These are phyloP conservation scores for Catostomus latipinnis DNA, from an alignment of 2,797 vertebrate species.

Conservation along the genomic window DNA sequence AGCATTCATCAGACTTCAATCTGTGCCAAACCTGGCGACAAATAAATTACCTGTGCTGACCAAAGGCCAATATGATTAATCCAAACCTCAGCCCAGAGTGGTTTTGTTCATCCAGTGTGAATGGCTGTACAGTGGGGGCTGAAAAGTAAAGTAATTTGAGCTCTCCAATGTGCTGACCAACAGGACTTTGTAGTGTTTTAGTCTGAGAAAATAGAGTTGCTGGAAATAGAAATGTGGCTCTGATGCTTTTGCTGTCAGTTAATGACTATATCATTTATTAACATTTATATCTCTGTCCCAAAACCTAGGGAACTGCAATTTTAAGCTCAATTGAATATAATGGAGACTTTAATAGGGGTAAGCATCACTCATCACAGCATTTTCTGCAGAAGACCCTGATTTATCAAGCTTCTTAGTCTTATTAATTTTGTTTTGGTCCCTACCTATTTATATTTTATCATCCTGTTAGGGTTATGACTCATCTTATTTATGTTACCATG, in stretches of 20 bases:
- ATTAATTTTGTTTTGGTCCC: not conserved
- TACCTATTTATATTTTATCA: not conserved
- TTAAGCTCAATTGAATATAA: no score
- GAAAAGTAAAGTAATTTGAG: slow-evolving; percentile 59
- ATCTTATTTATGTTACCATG: not conserved
- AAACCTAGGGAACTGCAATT: not conserved
- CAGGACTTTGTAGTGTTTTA: not conserved
- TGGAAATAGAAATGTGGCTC: not conserved
- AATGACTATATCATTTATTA: slow-evolving; percentile 1
- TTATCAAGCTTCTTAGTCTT: slow-evolving; percentile 29
- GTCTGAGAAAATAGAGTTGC: not conserved
- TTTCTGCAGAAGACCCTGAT: not conserved
- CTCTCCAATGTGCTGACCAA: slow-evolving; percentile 69
- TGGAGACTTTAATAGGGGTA: no score
- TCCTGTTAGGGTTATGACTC: not conserved
- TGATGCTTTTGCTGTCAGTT: not conserved
- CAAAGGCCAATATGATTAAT: slow-evolving; percentile 37
- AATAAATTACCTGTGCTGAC: slow-evolving; percentile 51
- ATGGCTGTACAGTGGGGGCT: not conserved
- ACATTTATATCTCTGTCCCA: not conserved
- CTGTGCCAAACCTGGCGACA: slow-evolving; percentile 60
- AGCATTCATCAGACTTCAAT: slow-evolving; percentile 61
- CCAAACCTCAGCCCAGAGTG: slow-evolving; percentile 53
- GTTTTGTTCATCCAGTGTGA: slow-evolving; percentile 48
- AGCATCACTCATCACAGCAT: no score